Evolutionary conservation across 2,797 vertebrate genomes (phyloP).

Genomic region (Manis javanica): DNA sequence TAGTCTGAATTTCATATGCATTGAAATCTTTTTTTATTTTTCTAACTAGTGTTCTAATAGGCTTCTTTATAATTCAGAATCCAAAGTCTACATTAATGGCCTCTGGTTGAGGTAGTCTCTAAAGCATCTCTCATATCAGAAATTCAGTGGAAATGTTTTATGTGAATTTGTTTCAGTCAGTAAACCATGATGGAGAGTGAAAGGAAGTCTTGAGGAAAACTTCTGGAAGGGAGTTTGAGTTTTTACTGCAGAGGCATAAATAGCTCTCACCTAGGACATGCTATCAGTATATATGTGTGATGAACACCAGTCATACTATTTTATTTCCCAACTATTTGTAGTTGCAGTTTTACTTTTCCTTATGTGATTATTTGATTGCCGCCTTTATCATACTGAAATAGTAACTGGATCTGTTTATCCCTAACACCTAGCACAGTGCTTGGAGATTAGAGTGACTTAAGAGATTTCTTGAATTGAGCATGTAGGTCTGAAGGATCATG

Average conservation of each 20-base stretch:
- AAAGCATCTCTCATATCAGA: neutral
- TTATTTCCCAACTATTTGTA: constrained; percentile 2
- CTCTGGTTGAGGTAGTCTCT: neutral
- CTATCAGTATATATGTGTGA: neutral
- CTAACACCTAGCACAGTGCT: neutral
- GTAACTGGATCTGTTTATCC: neutral
- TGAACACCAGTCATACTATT: neutral
- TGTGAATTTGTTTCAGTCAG: constrained; percentile 44
- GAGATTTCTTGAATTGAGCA: neutral
- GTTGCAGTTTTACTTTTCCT: constrained; percentile 47
- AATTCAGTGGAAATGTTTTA: constrained; percentile 28
- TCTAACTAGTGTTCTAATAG: constrained; percentile 11
- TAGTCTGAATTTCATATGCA: constrained; percentile 7
- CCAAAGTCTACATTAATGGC: neutral
- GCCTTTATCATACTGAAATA: neutral
- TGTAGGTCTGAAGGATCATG: neutral
- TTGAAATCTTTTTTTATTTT: neutral
- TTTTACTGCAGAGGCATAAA: constrained; percentile 17
- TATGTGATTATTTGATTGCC: constrained; percentile 9
- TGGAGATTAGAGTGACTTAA: constrained; percentile 20
- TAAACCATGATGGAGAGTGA: constrained; percentile 33
- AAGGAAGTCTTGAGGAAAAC: neutral
- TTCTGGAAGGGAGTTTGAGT: neutral
- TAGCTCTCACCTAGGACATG: neutral
- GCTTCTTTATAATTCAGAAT: constrained; percentile 55